A percentile compares a stretch with the other conserved stretches of the same genome.
These are phyloP conservation scores for Lysandra bellargus DNA, from an alignment of 2,888 invertebrate genomes.

Conservation along the genomic window DNA sequence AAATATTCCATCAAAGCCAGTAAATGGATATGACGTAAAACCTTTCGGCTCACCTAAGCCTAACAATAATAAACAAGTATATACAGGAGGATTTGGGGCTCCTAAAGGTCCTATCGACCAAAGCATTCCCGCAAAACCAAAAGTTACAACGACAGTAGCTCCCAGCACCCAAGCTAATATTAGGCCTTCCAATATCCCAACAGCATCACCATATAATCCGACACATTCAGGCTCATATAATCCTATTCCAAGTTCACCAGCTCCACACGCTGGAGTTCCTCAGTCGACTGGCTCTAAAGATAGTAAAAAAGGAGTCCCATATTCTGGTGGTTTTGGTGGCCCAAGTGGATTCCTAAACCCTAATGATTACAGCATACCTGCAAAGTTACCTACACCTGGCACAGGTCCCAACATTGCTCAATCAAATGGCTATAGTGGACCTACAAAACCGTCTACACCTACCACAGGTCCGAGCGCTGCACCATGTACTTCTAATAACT, in stretches of 20 bases:
- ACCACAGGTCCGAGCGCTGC: slow-evolving; percentile 32
- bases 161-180: neutral
- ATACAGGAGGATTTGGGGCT: slow-evolving; percentile 43
- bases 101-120: slow-evolving; percentile 33
- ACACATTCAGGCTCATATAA: neutral
- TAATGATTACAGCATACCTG: slow-evolving; percentile 49
- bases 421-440: slow-evolving; percentile 48
- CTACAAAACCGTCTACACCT: slow-evolving; percentile 40
- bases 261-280: neutral
- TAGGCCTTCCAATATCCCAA: neutral
- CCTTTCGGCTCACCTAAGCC: slow-evolving; percentile 28
- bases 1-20: neutral
- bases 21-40: slow-evolving; percentile 21
- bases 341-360: slow-evolving; percentile 55
- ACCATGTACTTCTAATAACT: slow-evolving; percentile 39
- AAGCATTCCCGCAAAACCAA: slow-evolving; percentile 26
- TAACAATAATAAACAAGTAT: slow-evolving; percentile 37
- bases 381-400: slow-evolving; percentile 38
- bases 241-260: slow-evolving; percentile 7
- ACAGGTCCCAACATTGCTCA: slow-evolving; percentile 32
- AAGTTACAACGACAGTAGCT: neutral
- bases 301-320: slow-evolving; percentile 41
- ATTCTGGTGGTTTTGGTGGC: slow-evolving; percentile 57
- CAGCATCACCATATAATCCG: slow-evolving; percentile 11
- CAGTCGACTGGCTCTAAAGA: neutral